These are phyloP conservation scores for Oikopleura dioica DNA, from an alignment of 23 tunicate species.

Conservation along the genomic window DNA sequence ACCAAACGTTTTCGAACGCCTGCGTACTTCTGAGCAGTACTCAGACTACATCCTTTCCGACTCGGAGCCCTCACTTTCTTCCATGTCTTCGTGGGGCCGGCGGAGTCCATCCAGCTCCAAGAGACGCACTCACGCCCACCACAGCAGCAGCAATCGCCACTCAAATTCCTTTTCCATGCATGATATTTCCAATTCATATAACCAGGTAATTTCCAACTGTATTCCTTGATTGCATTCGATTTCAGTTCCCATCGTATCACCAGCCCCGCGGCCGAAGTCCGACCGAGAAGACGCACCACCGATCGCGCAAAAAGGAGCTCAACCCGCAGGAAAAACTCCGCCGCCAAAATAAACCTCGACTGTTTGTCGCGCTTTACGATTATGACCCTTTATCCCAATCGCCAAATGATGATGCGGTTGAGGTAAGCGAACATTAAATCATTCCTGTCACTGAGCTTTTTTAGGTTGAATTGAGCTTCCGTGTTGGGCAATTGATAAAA, in stretches of 20 bases:
- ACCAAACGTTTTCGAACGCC: neutral
- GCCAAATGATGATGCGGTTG: constrained; percentile 13
- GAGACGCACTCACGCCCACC: neutral
- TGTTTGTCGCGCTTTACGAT: constrained; percentile 4
- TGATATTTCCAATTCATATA: constrained; percentile 1
- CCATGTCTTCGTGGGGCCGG: constrained; percentile 10
- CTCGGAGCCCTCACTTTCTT: neutral
- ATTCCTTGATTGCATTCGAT: too few species aligned
- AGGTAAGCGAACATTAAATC: neutral
- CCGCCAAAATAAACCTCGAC: neutral
- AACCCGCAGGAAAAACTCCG: too few species aligned
- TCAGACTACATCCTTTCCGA: constrained; percentile 5
- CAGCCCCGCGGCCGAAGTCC: too few species aligned
- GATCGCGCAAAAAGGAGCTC: too few species aligned
- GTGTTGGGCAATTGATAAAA: neutral
- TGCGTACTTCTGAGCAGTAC: constrained; percentile 7
- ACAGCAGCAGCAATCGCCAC: neutral
- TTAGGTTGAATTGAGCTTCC: constrained; percentile 9
- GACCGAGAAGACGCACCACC: too few species aligned
- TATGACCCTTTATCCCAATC: constrained; percentile 10
- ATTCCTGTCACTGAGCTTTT: neutral
- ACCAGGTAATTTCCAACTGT: too few species aligned
- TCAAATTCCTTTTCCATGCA: neutral
- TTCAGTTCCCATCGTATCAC: too few species aligned
- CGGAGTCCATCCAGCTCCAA: neutral